Evolutionary conservation across 2,113 vertebrate genomes (phyloP), one percentile per base, ranked within the genome.

Genomic region (Myrmophylax atrothorax): DNA sequence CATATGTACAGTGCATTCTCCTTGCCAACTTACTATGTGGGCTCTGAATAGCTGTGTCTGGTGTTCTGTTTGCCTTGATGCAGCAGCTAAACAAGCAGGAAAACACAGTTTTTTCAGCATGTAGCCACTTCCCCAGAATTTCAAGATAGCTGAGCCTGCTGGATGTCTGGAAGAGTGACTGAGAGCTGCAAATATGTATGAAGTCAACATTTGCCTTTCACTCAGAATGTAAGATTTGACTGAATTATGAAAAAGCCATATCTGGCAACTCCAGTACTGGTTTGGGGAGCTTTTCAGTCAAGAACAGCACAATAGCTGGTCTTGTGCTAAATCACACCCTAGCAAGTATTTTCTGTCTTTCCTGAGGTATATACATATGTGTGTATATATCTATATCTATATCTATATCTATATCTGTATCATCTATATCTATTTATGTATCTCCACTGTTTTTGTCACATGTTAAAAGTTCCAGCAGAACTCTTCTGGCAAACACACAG

Each of bases 201-300:
- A 88, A 90, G 84, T 63, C 4, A 0, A 73, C 77, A 93, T 90
- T 79, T 86, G 75, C 68, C 80, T 94, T 92, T 90, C 90, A 83
- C 23, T 42, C 15, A 66, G 88, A 85, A 84, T 15, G 3, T 19
- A 93, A 80, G 25, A 70, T 85, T 83, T 90, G 58, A 80, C 25
- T 80, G 53, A 83, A 28, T 74, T 80, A 70, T 35, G 31, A 83
- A 46, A 67, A 93, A 64, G 15, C 20, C 1, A 0, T 63, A 59
- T 38, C 79, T 93, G 79, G 50, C 79, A 92, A 55, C 68, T 59
- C 72, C 12, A 20, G 44, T 14, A 44, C 14, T 70, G 18, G 14
- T 76, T 73, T 86, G 3, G 28, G 58, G 33, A 88, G 42, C 81
- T 80, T 77, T 93, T 47, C 72, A 77, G 56, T 33, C 18, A 66